A percentile compares a stretch with the other conserved stretches of the same genome.
These are phyloP conservation scores for Papilio helenus DNA, from an alignment of 1,140 invertebrate species.

Conservation along the genomic window DNA sequence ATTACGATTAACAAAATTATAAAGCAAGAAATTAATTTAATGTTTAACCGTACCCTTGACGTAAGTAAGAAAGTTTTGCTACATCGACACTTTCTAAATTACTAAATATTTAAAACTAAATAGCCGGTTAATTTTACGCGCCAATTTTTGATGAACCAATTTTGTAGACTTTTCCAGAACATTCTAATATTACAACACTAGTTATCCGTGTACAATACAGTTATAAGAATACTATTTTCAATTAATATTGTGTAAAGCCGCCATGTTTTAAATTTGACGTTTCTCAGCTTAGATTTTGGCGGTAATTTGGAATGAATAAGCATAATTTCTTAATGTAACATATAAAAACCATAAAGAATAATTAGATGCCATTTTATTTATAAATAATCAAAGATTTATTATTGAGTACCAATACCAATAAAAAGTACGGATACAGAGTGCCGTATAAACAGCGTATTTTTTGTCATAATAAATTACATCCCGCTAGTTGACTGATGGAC, in stretches of 20 bases:
- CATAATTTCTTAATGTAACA: too few species aligned
- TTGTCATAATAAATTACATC: slow-evolving; percentile 26
- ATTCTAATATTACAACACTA: too few species aligned
- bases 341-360: too few species aligned
- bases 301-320: too few species aligned
- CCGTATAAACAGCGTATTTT: slow-evolving; percentile 13
- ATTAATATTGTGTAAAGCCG: too few species aligned
- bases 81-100: slow-evolving; percentile 34
- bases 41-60: slow-evolving; percentile 16
- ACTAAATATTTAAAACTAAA: not conserved
- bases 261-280: too few species aligned
- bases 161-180: not conserved
- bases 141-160: not conserved
- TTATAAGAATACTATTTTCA: too few species aligned
- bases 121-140: not conserved
- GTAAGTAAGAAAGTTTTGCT: slow-evolving; percentile 5
- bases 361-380: too few species aligned
- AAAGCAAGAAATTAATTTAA: slow-evolving; percentile 19
- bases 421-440: slow-evolving; percentile 15
- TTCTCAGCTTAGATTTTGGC: too few species aligned
- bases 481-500: slow-evolving; percentile 30
- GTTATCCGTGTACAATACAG: too few species aligned
- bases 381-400: not conserved
- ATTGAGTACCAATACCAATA: not conserved
- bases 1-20: not conserved